Conservation (phyloP, 1,140 invertebrate species). For the Spodoptera frugiperda region DNA sequence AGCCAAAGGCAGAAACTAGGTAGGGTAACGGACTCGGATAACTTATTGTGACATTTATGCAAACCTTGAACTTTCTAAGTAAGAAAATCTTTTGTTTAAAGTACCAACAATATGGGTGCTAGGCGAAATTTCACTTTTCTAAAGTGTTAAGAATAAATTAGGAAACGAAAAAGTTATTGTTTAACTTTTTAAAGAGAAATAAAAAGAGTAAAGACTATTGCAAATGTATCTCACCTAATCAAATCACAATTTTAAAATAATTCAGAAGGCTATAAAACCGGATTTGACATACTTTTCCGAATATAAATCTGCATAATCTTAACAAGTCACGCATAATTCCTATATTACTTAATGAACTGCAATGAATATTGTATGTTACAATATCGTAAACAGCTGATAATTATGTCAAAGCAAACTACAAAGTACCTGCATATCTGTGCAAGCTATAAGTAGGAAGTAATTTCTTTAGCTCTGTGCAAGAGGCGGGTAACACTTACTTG, state of each 20-base stretch:
- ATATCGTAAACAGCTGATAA: neutral
- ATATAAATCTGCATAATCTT: no score
- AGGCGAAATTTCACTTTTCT: neutral
- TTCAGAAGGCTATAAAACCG: no score
- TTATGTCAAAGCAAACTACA: neutral
- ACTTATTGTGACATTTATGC: constrained; percentile 1
- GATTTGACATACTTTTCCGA: no score
- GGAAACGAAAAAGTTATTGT: no score
- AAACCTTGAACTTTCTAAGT: constrained; percentile 14
- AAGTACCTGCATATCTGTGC: neutral
- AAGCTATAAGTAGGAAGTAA: neutral
- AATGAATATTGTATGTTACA: neutral
- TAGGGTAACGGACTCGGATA: constrained; percentile 5
- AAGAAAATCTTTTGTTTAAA: constrained; percentile 11
- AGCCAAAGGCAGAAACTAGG: constrained; percentile 10
- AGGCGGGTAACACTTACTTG: neutral
- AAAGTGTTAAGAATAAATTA: no score
- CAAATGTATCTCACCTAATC: no score
- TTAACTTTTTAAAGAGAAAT: no score
- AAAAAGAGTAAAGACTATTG: no score
- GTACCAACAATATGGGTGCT: neutral
- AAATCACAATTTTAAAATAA: no score
- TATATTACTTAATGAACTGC: neutral
- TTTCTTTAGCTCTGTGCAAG: constrained; percentile 5
- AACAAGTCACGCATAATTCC: no score